These are phyloP conservation scores for Lepidotrigona ventralis DNA, from an alignment of 1,140 invertebrate species.

Conservation along the genomic window DNA sequence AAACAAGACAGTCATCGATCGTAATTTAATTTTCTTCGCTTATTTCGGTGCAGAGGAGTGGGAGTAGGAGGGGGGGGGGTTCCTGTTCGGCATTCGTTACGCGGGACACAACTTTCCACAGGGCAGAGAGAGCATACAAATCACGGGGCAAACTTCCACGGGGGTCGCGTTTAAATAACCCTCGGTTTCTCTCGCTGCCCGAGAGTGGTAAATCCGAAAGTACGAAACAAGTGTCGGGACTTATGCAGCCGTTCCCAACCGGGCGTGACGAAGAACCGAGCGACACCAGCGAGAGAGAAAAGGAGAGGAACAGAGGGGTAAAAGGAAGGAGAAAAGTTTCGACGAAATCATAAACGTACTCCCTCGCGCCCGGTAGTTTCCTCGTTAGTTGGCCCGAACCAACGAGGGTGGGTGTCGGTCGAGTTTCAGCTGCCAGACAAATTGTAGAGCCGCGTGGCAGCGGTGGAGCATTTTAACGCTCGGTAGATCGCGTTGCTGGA, in stretches of 20 bases:
- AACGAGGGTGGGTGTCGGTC: conserved; percentile 30
- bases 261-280: neutral
- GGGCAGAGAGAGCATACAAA: conserved; percentile 60
- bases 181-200: neutral
- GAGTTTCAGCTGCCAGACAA: conserved; percentile 58
- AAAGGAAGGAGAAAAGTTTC: conserved; percentile 50
- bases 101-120: conserved; percentile 55
- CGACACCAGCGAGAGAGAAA: neutral
- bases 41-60: conserved; percentile 15
- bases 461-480: conserved; percentile 58
- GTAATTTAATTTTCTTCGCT: conserved; percentile 23
- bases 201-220: conserved; percentile 55
- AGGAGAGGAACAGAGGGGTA: neutral
- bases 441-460: conserved; percentile 51
- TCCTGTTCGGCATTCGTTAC: conserved; percentile 33
- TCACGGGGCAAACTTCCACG: conserved; percentile 57
- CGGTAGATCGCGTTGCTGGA: conserved; percentile 44
- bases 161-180: conserved; percentile 56
- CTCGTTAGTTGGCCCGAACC: conserved; percentile 60
- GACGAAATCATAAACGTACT: conserved; percentile 54
- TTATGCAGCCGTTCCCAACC: conserved; percentile 29
- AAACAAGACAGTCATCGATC: neutral
- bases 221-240: conserved; percentile 62
- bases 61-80: neutral
- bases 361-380: conserved; percentile 51